Base-by-base conservation (phyloP, 1,140 invertebrate species). In the Bombus waltoni region DNA sequence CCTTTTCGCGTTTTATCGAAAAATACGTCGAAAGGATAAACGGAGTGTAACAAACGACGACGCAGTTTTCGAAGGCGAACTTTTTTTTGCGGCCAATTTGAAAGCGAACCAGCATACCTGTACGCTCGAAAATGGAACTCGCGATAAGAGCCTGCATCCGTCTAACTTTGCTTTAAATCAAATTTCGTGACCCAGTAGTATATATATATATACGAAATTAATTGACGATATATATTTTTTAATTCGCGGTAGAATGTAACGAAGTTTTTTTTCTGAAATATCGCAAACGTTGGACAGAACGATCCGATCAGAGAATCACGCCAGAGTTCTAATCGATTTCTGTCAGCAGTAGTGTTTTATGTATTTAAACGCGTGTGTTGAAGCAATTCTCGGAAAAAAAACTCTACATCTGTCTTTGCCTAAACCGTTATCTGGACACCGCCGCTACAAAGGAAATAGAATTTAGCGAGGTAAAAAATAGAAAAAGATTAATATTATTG, bases 1-100 rank as follows among this genome's bases (percentile, higher is more conserved):
- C 6, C 15, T 38, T 47, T 38, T 38, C 65, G 3, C 5, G 35
- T 70, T 80, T 70, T 80, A 53, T 80, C 78, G 78, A 53, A 53
- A 80, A 79, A 79, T 66, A 80, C 77, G 42, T 35, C 18, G 77
- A 80, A 80, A 80, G 32, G 42, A 70, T 68, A 70, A 47, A 80
- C 65, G 42, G 32, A 47, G 65, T 47, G 65, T 70, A 47, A 68
- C 65, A 80, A 70, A 80, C 65, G 65, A n/a, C 1, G 42, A n/a
- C 25, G 62, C 18, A 47, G 42, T 22, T 38, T 35, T 66, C 77
- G 40, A 44, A 25, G 11, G 73, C 32, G 32, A 74, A 32, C 28
- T 25, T 66, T 28, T 62, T 62, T n/a, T 62, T 62, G 28, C 59
- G 40, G 47, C 18, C 47, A 53, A 53, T 53, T 53, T 53, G 47